Evolutionary conservation across 92 coral and sea anemone genomes (phyloP), one percentile per base, ranked within the genome.

Genomic region (Montipora capitata): DNA sequence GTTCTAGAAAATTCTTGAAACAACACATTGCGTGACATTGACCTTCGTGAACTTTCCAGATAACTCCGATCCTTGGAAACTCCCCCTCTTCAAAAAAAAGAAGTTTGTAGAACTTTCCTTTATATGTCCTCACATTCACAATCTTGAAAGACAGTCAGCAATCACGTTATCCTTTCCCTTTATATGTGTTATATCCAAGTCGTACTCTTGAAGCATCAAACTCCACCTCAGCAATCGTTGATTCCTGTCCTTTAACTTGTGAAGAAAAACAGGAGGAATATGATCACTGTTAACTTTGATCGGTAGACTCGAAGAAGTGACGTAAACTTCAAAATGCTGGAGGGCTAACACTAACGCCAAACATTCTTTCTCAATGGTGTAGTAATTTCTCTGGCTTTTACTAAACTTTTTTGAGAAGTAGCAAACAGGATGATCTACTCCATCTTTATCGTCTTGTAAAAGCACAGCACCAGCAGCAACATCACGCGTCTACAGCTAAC

Each of bases 401-500:
- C 49, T 87, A 44, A 88, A 82, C n/a, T 18, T 18, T 18, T 18
- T 18, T 18, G 20, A 18, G 20, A 18, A 18, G 20, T 18, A 18
- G 20, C 0, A 79, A 84, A 9, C 77, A 90, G 40, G 65, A 84
- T 12, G 85, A 40, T 10, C 86, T 81, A 65, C 79, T 90, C 20
- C 20, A 18, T 18, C 20, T 18, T 18, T 18, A 7, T 84, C 90
- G 0, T 84, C 68, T 18, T 84, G 20, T 54, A 76, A 54, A 40
- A 93, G 82, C 2, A 93, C 94, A 4, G 79, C 92, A 27, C 95
- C 90, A n/a, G 68, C 81, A 40, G 88, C 91, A 2, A 59, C 91
- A 81, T 80, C 93, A 76, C 93, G 93, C 95, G 75, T 89, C 96
- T 10, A 85, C 93, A 6, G 81, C 84, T 39, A 93, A 45, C 73